Conservation (phyloP, 1,140 invertebrate genomes). For the Teleopsis dalmanni region DNA sequence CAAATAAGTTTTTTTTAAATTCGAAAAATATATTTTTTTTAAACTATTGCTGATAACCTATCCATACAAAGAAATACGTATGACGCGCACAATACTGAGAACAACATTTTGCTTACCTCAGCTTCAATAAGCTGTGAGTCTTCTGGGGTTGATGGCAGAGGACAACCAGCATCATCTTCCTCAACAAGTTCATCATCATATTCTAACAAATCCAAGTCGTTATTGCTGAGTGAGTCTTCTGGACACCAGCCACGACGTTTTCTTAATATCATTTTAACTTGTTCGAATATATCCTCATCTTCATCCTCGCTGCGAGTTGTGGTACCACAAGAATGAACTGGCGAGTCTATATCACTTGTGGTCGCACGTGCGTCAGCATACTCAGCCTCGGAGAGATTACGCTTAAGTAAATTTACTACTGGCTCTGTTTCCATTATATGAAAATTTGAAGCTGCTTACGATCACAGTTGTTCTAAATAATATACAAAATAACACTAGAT, state of each 20-base stretch:
- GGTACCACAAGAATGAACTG: conserved; percentile 19
- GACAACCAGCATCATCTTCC: conserved; percentile 71
- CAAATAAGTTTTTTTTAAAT: too few species aligned
- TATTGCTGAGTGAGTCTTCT: conserved; percentile 28
- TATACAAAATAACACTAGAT: too few species aligned
- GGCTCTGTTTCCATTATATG: too few species aligned
- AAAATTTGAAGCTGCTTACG: too few species aligned
- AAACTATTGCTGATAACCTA: too few species aligned
- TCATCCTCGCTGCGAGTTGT: conserved; percentile 23
- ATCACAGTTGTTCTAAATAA: too few species aligned
- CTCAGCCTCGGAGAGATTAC: too few species aligned
- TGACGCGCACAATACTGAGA: neutral
- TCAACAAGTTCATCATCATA: conserved; percentile 51
- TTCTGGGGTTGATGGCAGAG: conserved; percentile 77
- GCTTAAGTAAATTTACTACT: too few species aligned
- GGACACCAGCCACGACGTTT: conserved; percentile 38
- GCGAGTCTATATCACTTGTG: conserved; percentile 22
- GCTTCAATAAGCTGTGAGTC: conserved; percentile 73
- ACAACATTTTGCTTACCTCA: conserved; percentile 47
- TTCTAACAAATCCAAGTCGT: conserved; percentile 28
- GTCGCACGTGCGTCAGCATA: too few species aligned
- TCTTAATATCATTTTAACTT: conserved; percentile 39
- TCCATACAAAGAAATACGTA: neutral
- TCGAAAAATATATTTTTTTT: too few species aligned
- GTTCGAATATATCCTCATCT: conserved; percentile 35